Conservation (phyloP, 53 echinoderm and acorn worm genomes). For the Actinopyga echinites region DNA sequence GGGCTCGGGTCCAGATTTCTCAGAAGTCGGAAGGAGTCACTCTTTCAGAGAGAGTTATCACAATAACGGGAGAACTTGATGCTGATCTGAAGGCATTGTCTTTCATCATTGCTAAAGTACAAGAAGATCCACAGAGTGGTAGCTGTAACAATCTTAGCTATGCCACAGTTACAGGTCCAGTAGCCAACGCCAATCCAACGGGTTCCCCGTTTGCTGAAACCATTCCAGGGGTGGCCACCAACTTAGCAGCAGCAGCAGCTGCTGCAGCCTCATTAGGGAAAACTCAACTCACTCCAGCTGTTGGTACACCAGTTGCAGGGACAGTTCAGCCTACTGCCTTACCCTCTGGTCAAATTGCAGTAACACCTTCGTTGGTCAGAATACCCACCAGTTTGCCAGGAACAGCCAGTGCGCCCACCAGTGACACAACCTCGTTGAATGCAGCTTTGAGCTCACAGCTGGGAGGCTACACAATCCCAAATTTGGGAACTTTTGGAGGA, state of each 20-base stretch:
- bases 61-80: conserved; percentile 82
- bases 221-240: conserved; percentile 78
- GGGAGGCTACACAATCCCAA: conserved; percentile 74
- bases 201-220: conserved; percentile 96
- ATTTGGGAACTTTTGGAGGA: conserved; percentile 57
- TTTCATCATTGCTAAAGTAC: conserved; percentile 93
- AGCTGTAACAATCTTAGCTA: conserved; percentile 99
- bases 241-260: conserved; percentile 69
- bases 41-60: conserved; percentile 90
- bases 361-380: conserved; percentile 58
- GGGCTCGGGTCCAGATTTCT: conserved; percentile 92
- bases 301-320: conserved; percentile 13
- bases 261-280: conserved; percentile 62
- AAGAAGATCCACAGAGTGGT: conserved; percentile 98
- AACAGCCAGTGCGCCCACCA: conserved; percentile 18
- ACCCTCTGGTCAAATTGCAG: conserved; percentile 59
- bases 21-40: conserved; percentile 98
- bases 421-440: conserved; percentile 60
- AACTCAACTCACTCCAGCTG: conserved; percentile 12
- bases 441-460: conserved; percentile 66
- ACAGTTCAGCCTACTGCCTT: conserved; percentile 63
- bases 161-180: conserved; percentile 91
- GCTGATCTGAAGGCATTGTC: conserved; percentile 88
- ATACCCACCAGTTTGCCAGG: conserved; percentile 59
- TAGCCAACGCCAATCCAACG: conserved; percentile 97